phyloP scores from a whole-genome alignment of 2,888 invertebrate genomes.

The Drosophila macrospina region DNA sequence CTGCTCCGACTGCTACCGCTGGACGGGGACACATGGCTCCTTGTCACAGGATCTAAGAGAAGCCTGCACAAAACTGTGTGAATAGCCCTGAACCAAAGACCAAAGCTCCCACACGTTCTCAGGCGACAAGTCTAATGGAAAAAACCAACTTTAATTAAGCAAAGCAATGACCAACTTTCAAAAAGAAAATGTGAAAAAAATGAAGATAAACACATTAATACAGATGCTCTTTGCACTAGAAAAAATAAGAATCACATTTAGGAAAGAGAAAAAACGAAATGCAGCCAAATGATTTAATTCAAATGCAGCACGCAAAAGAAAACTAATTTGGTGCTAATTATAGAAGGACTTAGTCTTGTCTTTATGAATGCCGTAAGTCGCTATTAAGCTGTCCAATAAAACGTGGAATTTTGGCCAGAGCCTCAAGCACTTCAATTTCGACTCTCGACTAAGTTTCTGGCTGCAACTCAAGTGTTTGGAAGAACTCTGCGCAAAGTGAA shows the following conservation, averaged over 20 bases:
- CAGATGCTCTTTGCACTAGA: neutral
- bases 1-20: slow-evolving; percentile 16
- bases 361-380: slow-evolving; percentile 52
- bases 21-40: slow-evolving; percentile 62
- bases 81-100: slow-evolving; percentile 9
- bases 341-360: slow-evolving; percentile 39
- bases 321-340: slow-evolving; percentile 68
- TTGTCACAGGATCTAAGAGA: slow-evolving; percentile 44
- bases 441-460: slow-evolving; percentile 2
- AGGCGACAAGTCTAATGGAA: slow-evolving; percentile 20
- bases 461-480: slow-evolving; percentile 48
- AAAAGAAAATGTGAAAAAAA: slow-evolving; percentile 33
- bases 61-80: slow-evolving; percentile 27
- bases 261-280: slow-evolving; percentile 7
- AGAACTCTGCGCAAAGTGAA: slow-evolving; percentile 56
- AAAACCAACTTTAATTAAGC: slow-evolving; percentile 68
- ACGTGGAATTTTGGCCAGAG: slow-evolving; percentile 30
- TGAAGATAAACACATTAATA: slow-evolving; percentile 20
- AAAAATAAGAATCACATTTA: slow-evolving; percentile 27
- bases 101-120: slow-evolving; percentile 29
- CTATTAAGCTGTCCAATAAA: slow-evolving; percentile 49
- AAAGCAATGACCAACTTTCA: slow-evolving; percentile 57
- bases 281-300: slow-evolving; percentile 62
- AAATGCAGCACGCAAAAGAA: slow-evolving; percentile 50
- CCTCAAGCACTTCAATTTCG: neutral